phyloP scores from a whole-genome alignment of 2,113 vertebrate species.

The Enhydra lutris region DNA sequence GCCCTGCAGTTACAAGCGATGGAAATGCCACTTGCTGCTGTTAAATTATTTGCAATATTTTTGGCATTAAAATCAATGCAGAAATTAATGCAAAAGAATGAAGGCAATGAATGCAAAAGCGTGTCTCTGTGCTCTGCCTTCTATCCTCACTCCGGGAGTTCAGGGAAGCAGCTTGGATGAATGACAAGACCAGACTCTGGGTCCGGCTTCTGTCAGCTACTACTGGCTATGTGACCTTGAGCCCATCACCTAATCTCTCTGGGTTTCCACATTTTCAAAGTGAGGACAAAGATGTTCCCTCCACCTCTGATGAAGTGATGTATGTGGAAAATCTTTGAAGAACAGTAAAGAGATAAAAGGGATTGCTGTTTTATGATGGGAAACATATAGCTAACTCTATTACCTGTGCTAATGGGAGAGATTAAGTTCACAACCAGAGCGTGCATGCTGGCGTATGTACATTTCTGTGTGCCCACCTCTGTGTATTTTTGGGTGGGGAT shows the following conservation, averaged over 20 bases:
- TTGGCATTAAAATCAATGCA: background rate
- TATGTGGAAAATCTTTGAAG: background rate
- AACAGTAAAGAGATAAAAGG: background rate
- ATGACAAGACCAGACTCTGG: background rate
- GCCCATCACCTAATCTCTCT: background rate
- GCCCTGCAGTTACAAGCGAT: background rate
- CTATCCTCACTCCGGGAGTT: background rate
- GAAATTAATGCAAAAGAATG: background rate
- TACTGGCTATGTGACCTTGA: background rate
- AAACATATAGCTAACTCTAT: background rate
- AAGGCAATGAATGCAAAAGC: background rate
- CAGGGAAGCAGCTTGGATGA: background rate
- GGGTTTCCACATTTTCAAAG: background rate
- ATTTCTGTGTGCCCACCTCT: background rate
- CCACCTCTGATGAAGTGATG: background rate
- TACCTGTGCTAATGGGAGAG: background rate
- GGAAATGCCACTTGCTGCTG: background rate
- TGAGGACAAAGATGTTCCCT: background rate
- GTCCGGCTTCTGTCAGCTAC: background rate
- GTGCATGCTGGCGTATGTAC: background rate
- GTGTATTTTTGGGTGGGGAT: background rate
- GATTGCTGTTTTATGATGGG: background rate
- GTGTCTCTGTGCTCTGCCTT: background rate
- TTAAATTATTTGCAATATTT: background rate
- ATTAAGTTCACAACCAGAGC: background rate